Evolutionary conservation across 2,888 invertebrate genomes (phyloP).

Genomic region (Xylota segnis): DNA sequence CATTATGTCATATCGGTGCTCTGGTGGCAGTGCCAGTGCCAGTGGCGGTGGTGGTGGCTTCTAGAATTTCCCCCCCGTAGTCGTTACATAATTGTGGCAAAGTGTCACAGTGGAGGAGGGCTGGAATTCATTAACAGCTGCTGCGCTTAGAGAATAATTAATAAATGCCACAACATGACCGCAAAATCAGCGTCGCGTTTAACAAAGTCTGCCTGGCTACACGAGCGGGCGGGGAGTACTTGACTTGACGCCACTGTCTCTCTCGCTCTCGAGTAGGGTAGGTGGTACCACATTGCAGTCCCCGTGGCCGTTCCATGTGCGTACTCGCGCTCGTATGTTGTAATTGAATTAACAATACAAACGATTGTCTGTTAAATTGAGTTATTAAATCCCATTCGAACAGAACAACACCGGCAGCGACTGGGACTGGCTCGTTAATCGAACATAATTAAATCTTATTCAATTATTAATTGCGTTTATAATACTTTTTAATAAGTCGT

Average conservation of each 20-base stretch:
- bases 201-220: constrained; percentile 37
- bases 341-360: constrained; percentile 69
- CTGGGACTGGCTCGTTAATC: constrained; percentile 56
- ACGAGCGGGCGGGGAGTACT: constrained; percentile 21
- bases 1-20: constrained; percentile 51
- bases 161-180: constrained; percentile 76
- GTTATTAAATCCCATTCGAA: constrained; percentile 67
- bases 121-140: constrained; percentile 73
- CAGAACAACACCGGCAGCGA: background rate
- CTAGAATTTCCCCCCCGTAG: constrained; percentile 45
- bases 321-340: background rate
- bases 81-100: constrained; percentile 68
- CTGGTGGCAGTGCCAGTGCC: constrained; percentile 4
- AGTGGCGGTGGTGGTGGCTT: background rate
- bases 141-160: constrained; percentile 77
- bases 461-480: constrained; percentile 67
- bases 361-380: constrained; percentile 73
- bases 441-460: constrained; percentile 76
- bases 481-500: constrained; percentile 50
- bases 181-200: constrained; percentile 66
- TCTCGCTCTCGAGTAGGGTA: constrained; percentile 22
- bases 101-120: constrained; percentile 64
- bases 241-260: constrained; percentile 12
- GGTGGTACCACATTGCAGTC: constrained; percentile 18
- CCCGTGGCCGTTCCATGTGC: constrained; percentile 7